Evolutionary conservation across 2,888 invertebrate species (phyloP).

Genomic region (Caenorhabditis sp.): DNA sequence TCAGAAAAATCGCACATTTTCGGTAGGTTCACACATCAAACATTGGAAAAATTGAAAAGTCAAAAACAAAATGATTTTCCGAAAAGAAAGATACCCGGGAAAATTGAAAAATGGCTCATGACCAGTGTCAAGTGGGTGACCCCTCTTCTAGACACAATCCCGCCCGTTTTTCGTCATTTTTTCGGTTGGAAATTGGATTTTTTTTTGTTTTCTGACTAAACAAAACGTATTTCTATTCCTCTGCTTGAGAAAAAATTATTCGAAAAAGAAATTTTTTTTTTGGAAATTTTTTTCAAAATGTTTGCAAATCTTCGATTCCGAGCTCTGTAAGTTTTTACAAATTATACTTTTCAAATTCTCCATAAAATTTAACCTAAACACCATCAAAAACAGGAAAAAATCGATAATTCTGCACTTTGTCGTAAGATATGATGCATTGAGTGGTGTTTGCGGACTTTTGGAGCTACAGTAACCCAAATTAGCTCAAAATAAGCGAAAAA

Average conservation of each 20-base stretch:
- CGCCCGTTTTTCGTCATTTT: conserved; percentile 17
- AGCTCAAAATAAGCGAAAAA: too few species aligned
- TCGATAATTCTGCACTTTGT: not conserved
- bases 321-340: conserved; percentile 39
- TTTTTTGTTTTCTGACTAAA: not conserved
- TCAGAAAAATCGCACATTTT: conserved; percentile 39
- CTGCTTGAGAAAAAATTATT: not conserved
- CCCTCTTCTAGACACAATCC: conserved; percentile 18
- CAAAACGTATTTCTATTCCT: too few species aligned
- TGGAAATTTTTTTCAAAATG: conserved; percentile 22
- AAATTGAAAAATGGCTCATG: not conserved
- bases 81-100: not conserved
- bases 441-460: not conserved
- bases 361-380: not conserved
- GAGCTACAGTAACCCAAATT: not conserved
- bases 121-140: conserved; percentile 46
- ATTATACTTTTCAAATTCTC: not conserved
- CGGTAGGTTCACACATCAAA: conserved; percentile 21
- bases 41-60: not conserved
- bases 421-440: not conserved
- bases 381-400: not conserved
- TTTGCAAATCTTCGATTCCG: conserved; percentile 36
- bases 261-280: too few species aligned
- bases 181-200: not conserved
- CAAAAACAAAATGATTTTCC: not conserved